Base-by-base conservation (phyloP, 1,140 invertebrate genomes). In the Aethina tumida region DNA sequence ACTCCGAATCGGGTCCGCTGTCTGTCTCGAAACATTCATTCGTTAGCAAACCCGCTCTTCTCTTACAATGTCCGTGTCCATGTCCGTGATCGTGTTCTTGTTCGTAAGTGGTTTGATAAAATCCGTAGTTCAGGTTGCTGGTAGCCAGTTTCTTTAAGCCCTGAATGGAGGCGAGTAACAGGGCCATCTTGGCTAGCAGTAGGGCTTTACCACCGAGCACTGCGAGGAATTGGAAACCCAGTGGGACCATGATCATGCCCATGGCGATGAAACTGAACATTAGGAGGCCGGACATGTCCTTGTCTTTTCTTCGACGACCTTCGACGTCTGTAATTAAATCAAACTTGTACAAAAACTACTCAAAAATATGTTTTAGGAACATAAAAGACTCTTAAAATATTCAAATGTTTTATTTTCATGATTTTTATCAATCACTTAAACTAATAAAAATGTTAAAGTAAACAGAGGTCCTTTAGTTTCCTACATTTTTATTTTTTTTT, bases 181-280 rank as follows among this genome's bases (percentile, higher is more conserved):
- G 56, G 0, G 81, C 81, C 69, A 85, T 74, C 62, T 84, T 85
- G 1, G 81, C 78, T 24, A 85, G 54, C 0, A 85, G 49, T 1
- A 85, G 50, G 0, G 81, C 80, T 62, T 85, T 85, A 15, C 81
- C 81, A 7, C 80, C 81, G 0, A 85, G 62, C 0, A 84, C 77
- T 0, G 81, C 79, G 0, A 85, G 62, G 52, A 83, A 81, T 50
- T 84, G 80, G 41, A 84, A 84, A 18, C 79, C 80, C 74, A 85
- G 76, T 1, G 81, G 80, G 6, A 83, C 66, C 0, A 83, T 51
- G 1, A 84, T 73, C 47, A 79, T 73, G 1, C 77, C 77, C 52
- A 83, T 72, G 8, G 79, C 68, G 1, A 82, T 63, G 0, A 82
- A 58, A 1, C 79, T 79, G 53, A 81, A 81, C 69, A 83, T 75